Base-by-base conservation (phyloP, 2,888 invertebrate genomes). In the Aleiodes testaceus region DNA sequence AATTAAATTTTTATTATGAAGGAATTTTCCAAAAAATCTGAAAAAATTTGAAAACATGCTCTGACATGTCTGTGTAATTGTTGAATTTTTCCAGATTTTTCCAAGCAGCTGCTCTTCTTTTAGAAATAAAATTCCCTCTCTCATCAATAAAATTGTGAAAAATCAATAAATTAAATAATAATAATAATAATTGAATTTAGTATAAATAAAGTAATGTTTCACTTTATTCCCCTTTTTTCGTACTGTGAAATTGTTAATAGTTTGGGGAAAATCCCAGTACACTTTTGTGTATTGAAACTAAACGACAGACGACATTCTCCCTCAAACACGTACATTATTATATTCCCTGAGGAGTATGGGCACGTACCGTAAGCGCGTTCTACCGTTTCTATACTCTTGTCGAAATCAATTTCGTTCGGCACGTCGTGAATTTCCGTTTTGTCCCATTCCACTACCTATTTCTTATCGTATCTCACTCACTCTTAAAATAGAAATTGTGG, bases 341-440 rank as follows among this genome's bases (percentile, higher is more conserved):
- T 63, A 45, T 63, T 22, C 44, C 16, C 44, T n/a, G 11, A 45
- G 45, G 26, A 47, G 45, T 45, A 44, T 63, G 63, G 45, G 63
- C 63, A 63, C 63, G 63, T 63, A 44, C 45, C 70, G 70, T 71
- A 9, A 75, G 72, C 75, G 74, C 72, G 75, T 74, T 75, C 66
- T 61, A 53, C 72, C 47, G 7, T 63, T 63, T 50, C 52, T 63
- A 66, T 20, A 20, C 30, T 69, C 69, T 70, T 63, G 66, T 74
- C 66, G 69, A 75, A 75, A 75, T 75, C 75, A 75, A 75, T 75
- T 75, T 75, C 69, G 73, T 73, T 75, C 74, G 75, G 73, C 75
- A 74, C 74, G 75, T 73, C 75, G 72, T 71, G 72, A 74, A 74
- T 74, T 74, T 75, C 74, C 74, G 66, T 66, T 68, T 74, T 59